A percentile compares a stretch with the other conserved stretches of the same genome.
Evolutionary conservation across 2,888 invertebrate species (phyloP).

Genomic region (Ceriagrion tenellum): DNA sequence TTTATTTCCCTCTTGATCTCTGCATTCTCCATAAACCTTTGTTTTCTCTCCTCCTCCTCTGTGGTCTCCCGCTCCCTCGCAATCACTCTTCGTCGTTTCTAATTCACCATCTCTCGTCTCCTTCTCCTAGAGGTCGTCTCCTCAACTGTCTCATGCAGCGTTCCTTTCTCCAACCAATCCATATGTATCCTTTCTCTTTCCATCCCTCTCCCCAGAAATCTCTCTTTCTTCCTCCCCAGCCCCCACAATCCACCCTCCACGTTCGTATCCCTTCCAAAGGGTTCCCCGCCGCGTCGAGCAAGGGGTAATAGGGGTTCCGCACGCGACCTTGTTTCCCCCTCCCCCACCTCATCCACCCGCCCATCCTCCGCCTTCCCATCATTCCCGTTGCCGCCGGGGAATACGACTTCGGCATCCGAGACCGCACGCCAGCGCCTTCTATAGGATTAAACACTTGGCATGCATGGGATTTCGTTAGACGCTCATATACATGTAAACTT

Average conservation of each 20-base stretch:
- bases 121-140: conserved; percentile 71
- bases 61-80: background rate
- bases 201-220: background rate
- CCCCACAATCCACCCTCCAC: background rate
- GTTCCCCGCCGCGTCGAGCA: background rate
- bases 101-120: conserved; percentile 65
- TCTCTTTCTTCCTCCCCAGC: background rate
- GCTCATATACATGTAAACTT: background rate
- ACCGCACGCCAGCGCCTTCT: background rate
- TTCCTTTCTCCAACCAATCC: conserved; percentile 17
- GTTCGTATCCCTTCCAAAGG: background rate
- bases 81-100: conserved; percentile 33
- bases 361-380: background rate
- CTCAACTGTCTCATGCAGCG: conserved; percentile 70
- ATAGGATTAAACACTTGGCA: background rate
- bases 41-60: background rate
- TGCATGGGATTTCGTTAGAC: background rate
- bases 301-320: background rate
- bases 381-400: background rate
- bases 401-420: background rate
- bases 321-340: background rate
- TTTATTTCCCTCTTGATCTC: background rate
- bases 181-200: background rate
- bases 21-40: background rate
- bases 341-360: background rate